These are phyloP conservation scores for Malurus alboscapulatus DNA, from an alignment of 2,113 vertebrate genomes.

Conservation along the genomic window DNA sequence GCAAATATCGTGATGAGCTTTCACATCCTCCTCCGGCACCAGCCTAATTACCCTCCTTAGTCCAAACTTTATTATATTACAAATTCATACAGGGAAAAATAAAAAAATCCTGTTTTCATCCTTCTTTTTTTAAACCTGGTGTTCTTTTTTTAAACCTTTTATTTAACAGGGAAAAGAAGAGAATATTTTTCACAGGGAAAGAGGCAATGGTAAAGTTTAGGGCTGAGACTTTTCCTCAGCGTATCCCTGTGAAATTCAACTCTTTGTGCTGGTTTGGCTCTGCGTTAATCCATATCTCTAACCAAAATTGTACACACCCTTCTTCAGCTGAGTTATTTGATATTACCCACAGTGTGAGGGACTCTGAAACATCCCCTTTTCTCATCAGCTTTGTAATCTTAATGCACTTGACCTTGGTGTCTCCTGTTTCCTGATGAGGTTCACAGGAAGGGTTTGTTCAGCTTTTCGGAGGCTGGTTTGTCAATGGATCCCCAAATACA, in stretches of 20 bases:
- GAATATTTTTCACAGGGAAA: background rate
- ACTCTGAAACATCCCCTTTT: background rate
- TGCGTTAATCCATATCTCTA: background rate
- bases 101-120: background rate
- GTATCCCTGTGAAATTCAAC: background rate
- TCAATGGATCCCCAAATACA: background rate
- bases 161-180: background rate
- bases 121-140: background rate
- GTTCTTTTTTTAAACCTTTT: background rate
- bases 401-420: background rate
- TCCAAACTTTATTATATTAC: conserved; percentile 6
- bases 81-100: background rate
- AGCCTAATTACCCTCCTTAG: conserved; percentile 40
- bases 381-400: background rate
- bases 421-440: conserved; percentile 6
- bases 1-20: conserved; percentile 45
- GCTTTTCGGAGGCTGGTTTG: background rate
- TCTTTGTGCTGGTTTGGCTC: background rate
- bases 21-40: conserved; percentile 17
- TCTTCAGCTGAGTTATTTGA: background rate
- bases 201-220: background rate
- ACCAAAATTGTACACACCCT: background rate
- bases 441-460: background rate
- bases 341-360: background rate
- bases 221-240: background rate